These are phyloP conservation scores for Cercopithecus mitis DNA, from an alignment of 2,797 vertebrate species.

Conservation along the genomic window DNA sequence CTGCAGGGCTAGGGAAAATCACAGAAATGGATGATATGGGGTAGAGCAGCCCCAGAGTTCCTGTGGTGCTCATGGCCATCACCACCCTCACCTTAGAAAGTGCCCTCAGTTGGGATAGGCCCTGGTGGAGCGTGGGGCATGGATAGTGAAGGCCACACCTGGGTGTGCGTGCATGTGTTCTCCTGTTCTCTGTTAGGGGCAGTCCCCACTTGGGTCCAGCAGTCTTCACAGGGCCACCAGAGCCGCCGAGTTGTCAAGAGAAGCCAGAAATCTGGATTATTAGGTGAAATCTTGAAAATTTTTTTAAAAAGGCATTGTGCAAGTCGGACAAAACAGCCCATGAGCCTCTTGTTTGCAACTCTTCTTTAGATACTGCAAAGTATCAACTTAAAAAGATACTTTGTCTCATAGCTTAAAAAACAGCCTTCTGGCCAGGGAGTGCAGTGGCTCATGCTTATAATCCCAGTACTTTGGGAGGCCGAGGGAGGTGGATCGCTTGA, in stretches of 20 bases:
- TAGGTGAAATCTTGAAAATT: no score
- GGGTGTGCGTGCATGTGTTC: neutral
- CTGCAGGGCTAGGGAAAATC: neutral
- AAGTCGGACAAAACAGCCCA: accelerated
- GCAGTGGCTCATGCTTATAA: neutral
- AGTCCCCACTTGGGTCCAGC: neutral
- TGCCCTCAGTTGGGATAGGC: neutral
- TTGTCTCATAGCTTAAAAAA: neutral
- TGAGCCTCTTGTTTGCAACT: no score
- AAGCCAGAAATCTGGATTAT: neutral
- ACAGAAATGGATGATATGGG: no score
- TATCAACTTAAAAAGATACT: accelerated
- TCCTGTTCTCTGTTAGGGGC: neutral
- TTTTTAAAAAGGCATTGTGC: accelerated
- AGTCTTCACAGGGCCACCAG: neutral
- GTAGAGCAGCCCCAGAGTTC: neutral
- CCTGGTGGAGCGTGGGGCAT: neutral
- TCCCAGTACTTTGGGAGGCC: neutral
- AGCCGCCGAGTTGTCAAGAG: neutral
- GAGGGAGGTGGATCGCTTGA: neutral
- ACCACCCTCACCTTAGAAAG: neutral
- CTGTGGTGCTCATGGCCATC: neutral
- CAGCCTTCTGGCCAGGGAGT: neutral
- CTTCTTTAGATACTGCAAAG: neutral
- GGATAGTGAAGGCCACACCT: neutral